phyloP scores from a whole-genome alignment of 2,797 vertebrate genomes.

The Alosa sapidissima region DNA sequence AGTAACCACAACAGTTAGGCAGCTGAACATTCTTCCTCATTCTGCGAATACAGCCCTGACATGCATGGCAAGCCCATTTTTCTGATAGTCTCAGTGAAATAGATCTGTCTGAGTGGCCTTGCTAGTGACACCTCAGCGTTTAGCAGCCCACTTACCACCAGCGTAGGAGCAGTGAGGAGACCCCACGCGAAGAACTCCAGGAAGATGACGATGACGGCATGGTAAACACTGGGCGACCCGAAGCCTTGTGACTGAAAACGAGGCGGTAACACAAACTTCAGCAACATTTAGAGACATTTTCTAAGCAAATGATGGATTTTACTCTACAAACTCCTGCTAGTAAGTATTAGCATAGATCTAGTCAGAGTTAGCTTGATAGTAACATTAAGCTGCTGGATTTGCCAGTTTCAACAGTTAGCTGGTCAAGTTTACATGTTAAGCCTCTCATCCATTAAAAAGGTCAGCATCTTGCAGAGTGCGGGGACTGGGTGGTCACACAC shows the following conservation, averaged over 20 bases:
- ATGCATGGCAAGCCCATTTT: neutral
- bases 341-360: too few relatives aligned
- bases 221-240: constrained; percentile 86
- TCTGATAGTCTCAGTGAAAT: too few relatives aligned
- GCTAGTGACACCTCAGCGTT: too few relatives aligned
- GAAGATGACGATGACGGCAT: constrained; percentile 88
- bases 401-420: neutral
- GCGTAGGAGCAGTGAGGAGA: constrained; percentile 82
- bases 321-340: too few relatives aligned
- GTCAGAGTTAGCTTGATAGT: too few relatives aligned
- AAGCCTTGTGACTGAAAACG: constrained; percentile 81
- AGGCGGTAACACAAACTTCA: neutral
- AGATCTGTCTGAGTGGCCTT: too few relatives aligned
- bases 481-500: too few relatives aligned
- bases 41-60: neutral
- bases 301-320: too few relatives aligned
- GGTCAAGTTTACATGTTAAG: neutral
- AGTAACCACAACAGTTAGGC: neutral
- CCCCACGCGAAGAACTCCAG: constrained; percentile 91
- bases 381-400: too few relatives aligned
- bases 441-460: neutral
- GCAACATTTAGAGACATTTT: neutral
- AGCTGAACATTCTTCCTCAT: too few relatives aligned
- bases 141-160: constrained; percentile 74
- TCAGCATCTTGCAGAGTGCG: neutral